Evolutionary conservation across 2,888 invertebrate species (phyloP).

Genomic region (Lepidocyrtoides sp.): DNA sequence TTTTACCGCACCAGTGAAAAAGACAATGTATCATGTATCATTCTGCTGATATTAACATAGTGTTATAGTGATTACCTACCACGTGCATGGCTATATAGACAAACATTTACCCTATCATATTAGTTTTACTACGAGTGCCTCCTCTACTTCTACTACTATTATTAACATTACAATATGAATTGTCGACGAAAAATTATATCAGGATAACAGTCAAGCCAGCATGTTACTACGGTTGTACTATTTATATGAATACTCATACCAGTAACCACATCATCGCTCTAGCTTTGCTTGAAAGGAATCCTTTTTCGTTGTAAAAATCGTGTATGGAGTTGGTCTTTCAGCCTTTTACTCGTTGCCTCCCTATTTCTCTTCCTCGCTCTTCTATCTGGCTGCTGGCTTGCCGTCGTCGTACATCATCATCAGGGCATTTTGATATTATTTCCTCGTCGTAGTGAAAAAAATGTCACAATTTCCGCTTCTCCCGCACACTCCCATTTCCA

Average conservation of each 20-base stretch:
- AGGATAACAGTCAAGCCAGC: background rate
- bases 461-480: constrained; percentile 77
- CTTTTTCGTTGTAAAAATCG: constrained; percentile 10
- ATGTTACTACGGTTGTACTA: background rate
- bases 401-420: constrained; percentile 68
- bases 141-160: background rate
- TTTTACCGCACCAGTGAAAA: background rate
- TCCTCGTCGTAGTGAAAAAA: constrained; percentile 70
- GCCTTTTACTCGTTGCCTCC: constrained; percentile 22
- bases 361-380: background rate
- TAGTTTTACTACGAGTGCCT: background rate
- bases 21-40: constrained; percentile 61
- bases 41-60: constrained; percentile 40
- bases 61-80: constrained; percentile 25
- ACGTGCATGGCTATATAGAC: constrained; percentile 2
- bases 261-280: constrained; percentile 8
- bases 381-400: constrained; percentile 6
- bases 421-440: constrained; percentile 71
- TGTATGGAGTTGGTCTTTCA: constrained; percentile 20
- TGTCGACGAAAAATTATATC: constrained; percentile 18
- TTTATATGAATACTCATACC: constrained; percentile 9
- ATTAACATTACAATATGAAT: background rate
- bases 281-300: constrained; percentile 13
- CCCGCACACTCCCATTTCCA: constrained; percentile 63
- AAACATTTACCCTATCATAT: constrained; percentile 10